Evolutionary conservation across 2,797 vertebrate species (phyloP).

Genomic region (Odontamblyopus lacepedii): DNA sequence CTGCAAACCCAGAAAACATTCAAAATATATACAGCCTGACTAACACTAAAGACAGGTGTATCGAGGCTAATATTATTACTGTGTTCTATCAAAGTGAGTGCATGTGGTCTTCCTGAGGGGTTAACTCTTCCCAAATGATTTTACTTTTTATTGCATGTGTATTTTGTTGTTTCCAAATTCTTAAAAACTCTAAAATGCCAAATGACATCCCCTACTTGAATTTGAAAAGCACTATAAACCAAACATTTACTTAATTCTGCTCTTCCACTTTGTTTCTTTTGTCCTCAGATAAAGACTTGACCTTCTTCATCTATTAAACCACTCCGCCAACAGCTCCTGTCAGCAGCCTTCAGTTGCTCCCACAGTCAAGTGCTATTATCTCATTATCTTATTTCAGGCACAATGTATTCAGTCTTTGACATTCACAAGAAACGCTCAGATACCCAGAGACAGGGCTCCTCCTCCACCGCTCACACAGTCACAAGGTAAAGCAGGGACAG

Average conservation of each 20-base stretch:
- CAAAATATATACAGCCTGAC: too few relatives aligned
- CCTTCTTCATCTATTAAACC: slow-evolving; percentile 52
- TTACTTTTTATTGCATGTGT: too few relatives aligned
- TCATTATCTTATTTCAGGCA: slow-evolving; percentile 54
- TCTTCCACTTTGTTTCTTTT: slow-evolving; percentile 43
- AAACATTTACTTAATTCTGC: slow-evolving; percentile 18
- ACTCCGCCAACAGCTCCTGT: slow-evolving; percentile 41
- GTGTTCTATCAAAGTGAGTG: too few relatives aligned
- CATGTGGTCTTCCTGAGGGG: too few relatives aligned
- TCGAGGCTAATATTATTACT: too few relatives aligned
- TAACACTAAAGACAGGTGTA: too few relatives aligned
- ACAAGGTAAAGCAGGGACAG: background rate
- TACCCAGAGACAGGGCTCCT: slow-evolving; percentile 29
- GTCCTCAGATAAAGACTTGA: slow-evolving; percentile 44
- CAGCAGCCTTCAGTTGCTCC: slow-evolving; percentile 51
- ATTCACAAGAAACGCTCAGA: slow-evolving; percentile 52
- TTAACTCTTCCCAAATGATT: too few relatives aligned
- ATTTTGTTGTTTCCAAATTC: too few relatives aligned
- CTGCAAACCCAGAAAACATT: background rate
- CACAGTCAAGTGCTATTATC: slow-evolving; percentile 58
- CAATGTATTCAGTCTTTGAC: slow-evolving; percentile 55
- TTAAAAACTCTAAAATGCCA: background rate
- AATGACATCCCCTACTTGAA: background rate
- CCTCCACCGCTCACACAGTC: slow-evolving; percentile 10
- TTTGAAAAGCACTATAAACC: background rate